These are phyloP conservation scores for Chloropsis cyanopogon DNA, from an alignment of 2,113 vertebrate genomes.

Conservation along the genomic window DNA sequence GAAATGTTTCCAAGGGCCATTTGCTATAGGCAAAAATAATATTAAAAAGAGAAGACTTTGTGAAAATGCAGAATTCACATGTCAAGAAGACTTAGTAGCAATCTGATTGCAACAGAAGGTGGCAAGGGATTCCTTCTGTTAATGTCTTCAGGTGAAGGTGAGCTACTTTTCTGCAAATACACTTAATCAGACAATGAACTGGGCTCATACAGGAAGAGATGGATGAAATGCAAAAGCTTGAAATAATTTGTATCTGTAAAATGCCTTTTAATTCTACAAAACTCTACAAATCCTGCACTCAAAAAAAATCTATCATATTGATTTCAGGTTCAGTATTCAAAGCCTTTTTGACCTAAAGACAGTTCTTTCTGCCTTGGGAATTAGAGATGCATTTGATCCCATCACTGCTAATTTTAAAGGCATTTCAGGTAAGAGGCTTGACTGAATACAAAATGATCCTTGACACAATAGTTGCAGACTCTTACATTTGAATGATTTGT, in stretches of 20 bases:
- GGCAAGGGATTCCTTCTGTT: background rate
- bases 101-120: background rate
- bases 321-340: constrained; percentile 86
- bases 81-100: background rate
- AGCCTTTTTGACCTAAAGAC: constrained; percentile 85
- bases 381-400: constrained; percentile 85
- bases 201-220: background rate
- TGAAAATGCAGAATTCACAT: background rate
- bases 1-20: background rate
- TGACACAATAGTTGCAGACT: background rate
- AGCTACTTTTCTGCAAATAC: background rate
- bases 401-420: constrained; percentile 84
- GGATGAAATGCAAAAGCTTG: background rate
- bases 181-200: background rate
- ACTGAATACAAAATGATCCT: background rate
- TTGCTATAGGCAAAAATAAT: background rate
- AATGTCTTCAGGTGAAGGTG: background rate
- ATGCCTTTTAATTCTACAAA: background rate
- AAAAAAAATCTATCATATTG: background rate
- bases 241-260: background rate
- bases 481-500: background rate
- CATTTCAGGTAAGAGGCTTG: constrained; percentile 81
- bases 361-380: constrained; percentile 80
- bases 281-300: background rate
- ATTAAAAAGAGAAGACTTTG: background rate